Base-by-base conservation (phyloP, 2,113 vertebrate genomes). In the Galemys pyrenaicus region DNA sequence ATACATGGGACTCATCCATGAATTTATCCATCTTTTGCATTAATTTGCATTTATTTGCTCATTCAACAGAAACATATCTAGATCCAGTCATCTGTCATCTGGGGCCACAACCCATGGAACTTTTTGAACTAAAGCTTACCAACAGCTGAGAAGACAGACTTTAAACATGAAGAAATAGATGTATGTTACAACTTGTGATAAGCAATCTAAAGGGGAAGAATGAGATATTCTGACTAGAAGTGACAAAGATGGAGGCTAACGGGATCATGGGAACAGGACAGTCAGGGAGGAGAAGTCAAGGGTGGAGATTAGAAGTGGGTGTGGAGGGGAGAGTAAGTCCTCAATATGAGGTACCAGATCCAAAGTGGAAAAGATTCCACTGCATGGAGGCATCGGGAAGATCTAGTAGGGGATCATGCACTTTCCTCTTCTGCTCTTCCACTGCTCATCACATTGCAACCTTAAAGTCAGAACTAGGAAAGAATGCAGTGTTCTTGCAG, bases 71-170 rank as follows among this genome's bases (percentile, higher is more conserved):
- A 58, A 65, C 32, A 75, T 90, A 71, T 2, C 30, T 9, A 88
- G 8, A 91, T 44, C 32, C 28, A 26, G 4, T 12, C 7, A 9
- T 46, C 26, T 83, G 35, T 56, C 11, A 37, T 44, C 26, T 26
- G 79, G 9, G 13, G 12, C 26, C 19, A 15, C 6, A 6, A 37
- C 9, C 44, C 30, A 58, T 39, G 26, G 19, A 51, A 1, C 11
- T n/a, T 83, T 94, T 7, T 78, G 12, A 96, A 54, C 11, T 83
- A 89, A 64, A 79, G 30, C 15, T 37, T 81, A 49, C 35, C 83
- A 82, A 82, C 30, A 35, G 35, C 3, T 65, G 20, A 65, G 13
- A 51, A 78, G 39, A 39, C 28, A 46, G n/a, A 39, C 26, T 78
- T 81, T n/a, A 91, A 67, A 62, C 75, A 46, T 32, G 49, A 88